Percentiles rank a stretch among this genome's conserved stretches.
Evolutionary conservation across 2,888 invertebrate species (phyloP).

Genomic region (Philaethria dido): DNA sequence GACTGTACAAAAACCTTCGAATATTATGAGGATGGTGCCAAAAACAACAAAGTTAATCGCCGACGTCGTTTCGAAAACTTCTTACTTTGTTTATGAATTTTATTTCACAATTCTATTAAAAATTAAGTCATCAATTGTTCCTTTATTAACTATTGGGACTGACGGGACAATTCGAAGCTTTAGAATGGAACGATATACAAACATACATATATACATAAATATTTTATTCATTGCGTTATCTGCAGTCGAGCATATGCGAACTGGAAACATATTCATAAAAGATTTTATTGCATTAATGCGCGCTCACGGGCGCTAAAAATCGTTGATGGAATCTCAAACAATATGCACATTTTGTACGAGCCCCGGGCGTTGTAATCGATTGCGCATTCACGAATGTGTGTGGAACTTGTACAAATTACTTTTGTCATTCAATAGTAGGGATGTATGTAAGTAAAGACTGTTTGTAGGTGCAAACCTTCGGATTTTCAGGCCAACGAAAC

Average conservation of each 20-base stretch:
- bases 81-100: conserved; percentile 34
- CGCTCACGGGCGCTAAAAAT: conserved; percentile 61
- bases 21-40: conserved; percentile 41
- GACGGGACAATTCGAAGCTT: not conserved
- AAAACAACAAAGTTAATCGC: conserved; percentile 40
- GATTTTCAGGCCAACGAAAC: too few relatives aligned
- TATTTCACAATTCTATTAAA: conserved; percentile 35
- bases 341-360: conserved; percentile 27
- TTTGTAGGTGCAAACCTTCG: too few relatives aligned
- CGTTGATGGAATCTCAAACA: conserved; percentile 54
- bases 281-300: conserved; percentile 72
- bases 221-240: conserved; percentile 16
- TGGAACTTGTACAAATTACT: not conserved
- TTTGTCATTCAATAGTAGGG: not conserved
- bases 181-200: not conserved
- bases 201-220: not conserved
- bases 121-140: conserved; percentile 37
- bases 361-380: conserved; percentile 1
- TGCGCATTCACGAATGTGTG: conserved; percentile 8
- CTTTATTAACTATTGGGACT: not conserved
- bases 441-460: too few relatives aligned
- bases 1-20: conserved; percentile 42
- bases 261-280: conserved; percentile 56
- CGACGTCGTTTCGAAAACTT: conserved; percentile 34
- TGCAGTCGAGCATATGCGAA: conserved; percentile 45